Conservation (phyloP, 1,140 invertebrate species). For the Pantala flavescens region DNA sequence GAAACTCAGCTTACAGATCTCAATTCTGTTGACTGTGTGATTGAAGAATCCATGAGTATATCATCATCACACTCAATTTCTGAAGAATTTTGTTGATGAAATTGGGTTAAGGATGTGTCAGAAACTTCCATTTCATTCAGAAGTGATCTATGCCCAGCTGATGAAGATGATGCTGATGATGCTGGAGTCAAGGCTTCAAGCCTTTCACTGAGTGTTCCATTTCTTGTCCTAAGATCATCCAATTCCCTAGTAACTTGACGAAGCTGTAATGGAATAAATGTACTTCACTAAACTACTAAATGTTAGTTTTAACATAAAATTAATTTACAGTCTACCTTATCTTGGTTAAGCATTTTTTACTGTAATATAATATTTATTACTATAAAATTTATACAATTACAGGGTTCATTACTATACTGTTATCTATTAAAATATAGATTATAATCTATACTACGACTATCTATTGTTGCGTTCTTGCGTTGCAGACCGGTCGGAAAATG, state of each 20-base stretch:
- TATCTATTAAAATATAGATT: too few relatives aligned
- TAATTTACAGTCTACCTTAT: too few relatives aligned
- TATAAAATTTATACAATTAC: too few relatives aligned
- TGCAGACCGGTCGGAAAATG: too few relatives aligned
- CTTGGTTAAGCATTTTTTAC: too few relatives aligned
- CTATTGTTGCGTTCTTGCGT: too few relatives aligned
- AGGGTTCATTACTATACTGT: too few relatives aligned
- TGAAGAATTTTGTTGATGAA: not conserved
- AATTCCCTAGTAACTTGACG: conserved; percentile 42
- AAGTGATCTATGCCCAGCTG: conserved; percentile 36
- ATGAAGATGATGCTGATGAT: conserved; percentile 21
- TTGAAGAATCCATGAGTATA: not conserved
- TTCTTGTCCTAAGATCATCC: conserved; percentile 49
- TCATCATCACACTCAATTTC: conserved; percentile 26
- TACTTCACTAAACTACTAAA: too few relatives aligned
- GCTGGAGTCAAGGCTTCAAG: conserved; percentile 32
- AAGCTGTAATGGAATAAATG: conserved; percentile 28
- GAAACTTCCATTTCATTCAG: conserved; percentile 44
- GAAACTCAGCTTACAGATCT: not conserved
- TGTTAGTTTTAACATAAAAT: too few relatives aligned
- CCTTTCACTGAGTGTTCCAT: conserved; percentile 34
- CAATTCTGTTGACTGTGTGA: not conserved
- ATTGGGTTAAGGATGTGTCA: not conserved
- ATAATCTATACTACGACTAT: too few relatives aligned
- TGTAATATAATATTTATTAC: too few relatives aligned